These are phyloP conservation scores for Pogonocherus hispidulus DNA, from an alignment of 2,888 invertebrate species.

Conservation along the genomic window DNA sequence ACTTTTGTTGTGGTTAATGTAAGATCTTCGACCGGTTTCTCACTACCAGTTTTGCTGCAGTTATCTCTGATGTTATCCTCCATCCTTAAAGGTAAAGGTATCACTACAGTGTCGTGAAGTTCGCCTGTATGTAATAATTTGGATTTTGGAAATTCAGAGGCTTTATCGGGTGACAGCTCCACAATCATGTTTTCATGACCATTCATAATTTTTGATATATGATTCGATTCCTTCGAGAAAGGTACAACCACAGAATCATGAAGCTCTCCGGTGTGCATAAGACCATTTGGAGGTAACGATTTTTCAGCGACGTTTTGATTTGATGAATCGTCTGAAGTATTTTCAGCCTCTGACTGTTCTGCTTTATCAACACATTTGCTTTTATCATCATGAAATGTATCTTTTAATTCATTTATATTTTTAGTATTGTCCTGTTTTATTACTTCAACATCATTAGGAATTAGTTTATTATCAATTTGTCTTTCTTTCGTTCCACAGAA, in stretches of 20 bases:
- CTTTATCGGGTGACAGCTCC: background rate
- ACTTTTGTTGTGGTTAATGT: background rate
- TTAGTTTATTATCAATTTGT: conserved; percentile 32
- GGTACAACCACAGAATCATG: conserved; percentile 68
- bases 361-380: background rate
- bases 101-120: conserved; percentile 69
- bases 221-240: background rate
- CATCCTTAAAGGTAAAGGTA: conserved; percentile 34
- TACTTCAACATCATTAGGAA: conserved; percentile 35
- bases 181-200: background rate
- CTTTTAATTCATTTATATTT: background rate
- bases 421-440: background rate
- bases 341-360: background rate
- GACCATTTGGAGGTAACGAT: conserved; percentile 10
- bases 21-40: background rate
- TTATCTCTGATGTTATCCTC: too few species aligned
- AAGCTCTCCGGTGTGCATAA: conserved; percentile 72
- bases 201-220: background rate
- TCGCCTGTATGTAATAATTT: conserved; percentile 66
- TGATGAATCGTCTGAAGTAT: background rate
- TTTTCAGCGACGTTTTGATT: background rate
- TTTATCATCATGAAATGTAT: conserved; percentile 19
- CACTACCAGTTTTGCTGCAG: conserved; percentile 22
- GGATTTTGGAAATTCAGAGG: background rate
- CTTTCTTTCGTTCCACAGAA: conserved; percentile 33